Percentiles rank a stretch among this genome's conserved stretches.
Evolutionary conservation across 2,113 vertebrate genomes (phyloP).

Genomic region (Oncorhynchus tshawytscha): DNA sequence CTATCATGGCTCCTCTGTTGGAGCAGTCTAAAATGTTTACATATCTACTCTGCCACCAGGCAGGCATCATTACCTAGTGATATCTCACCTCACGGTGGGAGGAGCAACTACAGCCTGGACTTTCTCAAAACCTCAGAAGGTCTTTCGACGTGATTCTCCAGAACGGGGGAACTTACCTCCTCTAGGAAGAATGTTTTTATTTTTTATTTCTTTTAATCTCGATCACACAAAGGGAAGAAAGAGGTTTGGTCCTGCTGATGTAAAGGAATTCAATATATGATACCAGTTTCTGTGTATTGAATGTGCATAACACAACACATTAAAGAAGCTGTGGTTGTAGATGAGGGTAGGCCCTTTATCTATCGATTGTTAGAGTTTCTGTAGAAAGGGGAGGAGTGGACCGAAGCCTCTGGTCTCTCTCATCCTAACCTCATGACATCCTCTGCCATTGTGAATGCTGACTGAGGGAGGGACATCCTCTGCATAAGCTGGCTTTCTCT

Average conservation of each 20-base stretch:
- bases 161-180: neutral
- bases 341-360: conserved; percentile 11
- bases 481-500: conserved; percentile 49
- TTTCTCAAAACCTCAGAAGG: conserved; percentile 4
- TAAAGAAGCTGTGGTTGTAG: conserved; percentile 16
- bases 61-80: conserved; percentile 50
- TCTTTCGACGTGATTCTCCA: conserved; percentile 37
- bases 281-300: conserved; percentile 37
- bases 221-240: conserved; percentile 56
- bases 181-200: conserved; percentile 33
- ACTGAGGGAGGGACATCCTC: conserved; percentile 32
- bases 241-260: conserved; percentile 67
- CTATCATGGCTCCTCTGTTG: neutral
- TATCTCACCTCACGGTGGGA: conserved; percentile 1
- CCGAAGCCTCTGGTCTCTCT: conserved; percentile 24
- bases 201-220: conserved; percentile 21
- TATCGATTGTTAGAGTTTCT: conserved; percentile 32
- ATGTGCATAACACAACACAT: conserved; percentile 39
- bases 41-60: conserved; percentile 44
- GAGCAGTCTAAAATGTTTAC: conserved; percentile 44
- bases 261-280: conserved; percentile 59
- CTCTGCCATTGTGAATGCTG: conserved; percentile 30
- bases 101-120: neutral
- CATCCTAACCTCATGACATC: conserved; percentile 1
- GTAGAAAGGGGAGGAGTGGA: conserved; percentile 7